These are phyloP conservation scores for Capra hircus DNA, from an alignment of 2,113 vertebrate genomes.

Conservation along the genomic window DNA sequence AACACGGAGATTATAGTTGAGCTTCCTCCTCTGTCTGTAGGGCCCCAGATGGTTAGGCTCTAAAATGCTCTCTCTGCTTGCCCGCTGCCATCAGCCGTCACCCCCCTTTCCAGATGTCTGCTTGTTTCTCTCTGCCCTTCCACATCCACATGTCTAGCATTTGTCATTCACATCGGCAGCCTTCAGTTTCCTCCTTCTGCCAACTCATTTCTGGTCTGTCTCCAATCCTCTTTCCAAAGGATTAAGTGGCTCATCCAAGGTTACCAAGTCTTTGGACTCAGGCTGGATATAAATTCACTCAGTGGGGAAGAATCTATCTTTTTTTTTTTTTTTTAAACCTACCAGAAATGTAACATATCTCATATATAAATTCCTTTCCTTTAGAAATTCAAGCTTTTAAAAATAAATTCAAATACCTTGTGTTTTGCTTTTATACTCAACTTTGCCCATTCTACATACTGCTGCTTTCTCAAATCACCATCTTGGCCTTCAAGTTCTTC, in stretches of 20 bases:
- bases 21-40: neutral
- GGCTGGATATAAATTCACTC: neutral
- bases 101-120: neutral
- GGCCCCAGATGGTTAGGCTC: neutral
- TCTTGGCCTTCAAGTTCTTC: neutral
- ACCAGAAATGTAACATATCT: neutral
- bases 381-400: neutral
- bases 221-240: slow-evolving; percentile 8
- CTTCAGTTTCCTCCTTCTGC: neutral
- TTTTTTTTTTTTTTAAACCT: neutral
- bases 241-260: neutral
- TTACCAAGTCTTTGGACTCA: neutral
- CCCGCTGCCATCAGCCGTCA: neutral
- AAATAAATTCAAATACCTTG: neutral
- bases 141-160: neutral
- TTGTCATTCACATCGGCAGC: neutral
- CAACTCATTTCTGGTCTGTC: neutral
- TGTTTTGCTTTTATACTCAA: neutral
- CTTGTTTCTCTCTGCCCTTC: neutral
- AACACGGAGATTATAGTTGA: neutral
- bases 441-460: neutral
- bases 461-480: neutral
- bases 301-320: neutral
- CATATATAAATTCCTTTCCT: neutral
- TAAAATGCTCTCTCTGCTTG: neutral